Evolutionary conservation across 2,888 invertebrate genomes (phyloP), one percentile per base, ranked within the genome.

Genomic region (Panzeria rudis): DNA sequence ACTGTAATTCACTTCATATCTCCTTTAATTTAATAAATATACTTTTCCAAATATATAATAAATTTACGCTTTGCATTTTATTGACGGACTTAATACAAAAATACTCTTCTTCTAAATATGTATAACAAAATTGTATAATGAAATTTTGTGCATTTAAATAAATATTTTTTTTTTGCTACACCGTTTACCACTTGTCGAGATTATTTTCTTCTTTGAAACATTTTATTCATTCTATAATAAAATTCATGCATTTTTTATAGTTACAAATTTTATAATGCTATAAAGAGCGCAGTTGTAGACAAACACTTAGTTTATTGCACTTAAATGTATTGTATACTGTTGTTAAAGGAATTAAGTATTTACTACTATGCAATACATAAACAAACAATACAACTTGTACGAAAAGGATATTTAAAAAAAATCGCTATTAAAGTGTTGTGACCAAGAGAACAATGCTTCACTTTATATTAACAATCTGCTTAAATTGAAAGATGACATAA

Each of bases 241-340:
- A 41, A 56, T 71, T 38, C 29, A 71, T 71, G 52, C n/a, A 54
- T 25, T 71, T 11, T 71, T 62, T 50, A 9, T 50, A 50, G 2
- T 50, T 9, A n/a, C 13, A 61, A 32, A 47, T n/a, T 32, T 72
- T 72, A 59, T 59, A 17, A 20, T 17, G 20, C 17, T 13, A 61
- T 59, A 59, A 72, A 72, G 32, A 20, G 20, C 11, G n/a, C 20
- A 54, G 11, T 25, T 69, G 25, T 23, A 38, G 69, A 71, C 41
- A 71, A 71, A 38, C 62, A 32, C 20, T 41, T 50, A 50, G 17
- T 50, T 52, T 52, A 38, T 75, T 38, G 52, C 73, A 62, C 38
- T 62, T 44, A 44, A 47, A 9, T 72, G 44, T 47, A 13, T 54
- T 41, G n/a, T 38, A n/a, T n/a, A 8, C 11, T 56, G 54, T 41